Base-by-base conservation (phyloP, 2,113 vertebrate genomes). In the Epinephelus cyanopodus region DNA sequence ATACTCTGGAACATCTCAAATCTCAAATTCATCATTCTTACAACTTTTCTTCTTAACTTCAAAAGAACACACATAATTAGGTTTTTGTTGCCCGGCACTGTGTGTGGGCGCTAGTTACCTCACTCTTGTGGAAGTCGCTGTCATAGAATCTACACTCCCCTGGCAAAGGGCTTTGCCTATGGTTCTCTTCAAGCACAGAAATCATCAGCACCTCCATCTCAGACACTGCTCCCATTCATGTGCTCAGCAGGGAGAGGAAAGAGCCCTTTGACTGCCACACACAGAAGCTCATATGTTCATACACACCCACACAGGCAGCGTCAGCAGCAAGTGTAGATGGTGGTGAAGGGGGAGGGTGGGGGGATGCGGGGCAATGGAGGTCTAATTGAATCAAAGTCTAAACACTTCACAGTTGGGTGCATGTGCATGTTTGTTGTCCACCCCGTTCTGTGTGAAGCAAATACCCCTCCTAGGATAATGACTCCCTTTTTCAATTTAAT, bases 141-240 rank as follows among this genome's bases (percentile, higher is more conserved):
- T 93, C 92, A 92, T 93, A 94, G 79, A 93, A 92, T 61, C 92
- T 94, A 90, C 91, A 89, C 79, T 94, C 93, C 82, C 91, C 85
- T 79, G 90, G 92, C 92, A 93, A 78, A 67, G 87, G 88, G 92
- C 88, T 94, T 48, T 84, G 91, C 83, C 90, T 90, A 66, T 23
- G 79, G 89, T 58, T 91, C 83, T 92, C 93, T 60, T 94, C 94
- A 63, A 93, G 89, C 87, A 93, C 93, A 75, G 94, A 94, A 92
- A 95, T 93, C 92, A 89, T 93, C 90, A 93, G 89, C 92, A 94
- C 93, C 92, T 95, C 92, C 93, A 92, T 93, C 84, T 83, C 88
- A 79, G 84, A 92, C 89, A 83, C 84, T 52, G 83, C 87, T 94
- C 85, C 87, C 92, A 93, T 93, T 95, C 92, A 94, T 91, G 90